Evolutionary conservation across 2,113 vertebrate species (phyloP).

Genomic region (Lipotes vexillifer): DNA sequence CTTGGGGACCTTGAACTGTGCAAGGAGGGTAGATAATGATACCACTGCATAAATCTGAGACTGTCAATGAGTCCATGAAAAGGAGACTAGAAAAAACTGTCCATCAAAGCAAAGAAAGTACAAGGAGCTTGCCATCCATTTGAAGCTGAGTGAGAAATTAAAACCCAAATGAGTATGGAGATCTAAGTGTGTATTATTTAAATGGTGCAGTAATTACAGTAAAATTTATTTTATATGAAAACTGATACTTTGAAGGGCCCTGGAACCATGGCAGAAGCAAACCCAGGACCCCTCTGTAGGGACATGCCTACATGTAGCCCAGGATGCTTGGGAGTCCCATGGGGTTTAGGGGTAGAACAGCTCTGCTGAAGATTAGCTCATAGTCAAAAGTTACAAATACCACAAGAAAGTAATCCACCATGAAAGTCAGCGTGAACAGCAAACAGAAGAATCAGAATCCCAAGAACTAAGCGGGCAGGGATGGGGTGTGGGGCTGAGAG

Average conservation of each 20-base stretch:
- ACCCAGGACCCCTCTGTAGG: background rate
- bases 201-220: background rate
- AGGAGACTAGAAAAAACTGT: slow-evolving; percentile 7
- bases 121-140: background rate
- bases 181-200: background rate
- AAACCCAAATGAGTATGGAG: background rate
- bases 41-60: background rate
- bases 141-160: background rate
- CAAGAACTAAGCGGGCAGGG: background rate
- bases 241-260: background rate
- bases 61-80: background rate
- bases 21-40: background rate
- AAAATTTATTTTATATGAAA: background rate
- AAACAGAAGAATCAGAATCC: background rate
- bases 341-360: background rate
- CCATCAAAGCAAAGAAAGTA: background rate
- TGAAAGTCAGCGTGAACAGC: background rate
- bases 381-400: background rate
- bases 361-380: background rate
- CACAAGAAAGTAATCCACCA: background rate
- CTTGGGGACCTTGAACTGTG: background rate
- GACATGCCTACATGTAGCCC: background rate
- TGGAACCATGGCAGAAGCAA: background rate
- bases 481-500: background rate
- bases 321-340: rapidly evolving